phyloP scores from a whole-genome alignment of 2,888 invertebrate species.

The Ophion ventricosus region DNA sequence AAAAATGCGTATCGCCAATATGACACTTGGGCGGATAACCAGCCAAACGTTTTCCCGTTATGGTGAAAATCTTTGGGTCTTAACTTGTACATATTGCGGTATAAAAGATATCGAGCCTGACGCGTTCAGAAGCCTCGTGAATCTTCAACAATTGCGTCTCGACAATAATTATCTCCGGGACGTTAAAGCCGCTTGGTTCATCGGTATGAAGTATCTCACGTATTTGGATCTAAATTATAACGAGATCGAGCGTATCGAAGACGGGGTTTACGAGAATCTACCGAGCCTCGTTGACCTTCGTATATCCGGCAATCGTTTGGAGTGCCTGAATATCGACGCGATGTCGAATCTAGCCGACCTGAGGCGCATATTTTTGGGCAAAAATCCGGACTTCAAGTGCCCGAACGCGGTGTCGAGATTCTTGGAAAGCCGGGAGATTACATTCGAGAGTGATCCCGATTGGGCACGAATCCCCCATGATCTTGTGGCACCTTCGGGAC shows the following conservation, averaged over 20 bases:
- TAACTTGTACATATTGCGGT: conserved; percentile 77
- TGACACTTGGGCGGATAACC: conserved; percentile 74
- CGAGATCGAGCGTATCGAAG: conserved; percentile 75
- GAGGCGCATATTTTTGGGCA: conserved; percentile 75
- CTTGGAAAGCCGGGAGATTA: conserved; percentile 70
- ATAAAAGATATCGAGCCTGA: conserved; percentile 76
- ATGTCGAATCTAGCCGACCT: conserved; percentile 73
- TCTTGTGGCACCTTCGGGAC: conserved; percentile 39
- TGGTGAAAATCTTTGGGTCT: conserved; percentile 74
- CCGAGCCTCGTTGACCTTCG: conserved; percentile 77
- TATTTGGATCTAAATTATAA: conserved; percentile 80
- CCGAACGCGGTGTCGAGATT: conserved; percentile 75
- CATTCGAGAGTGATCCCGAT: conserved; percentile 75
- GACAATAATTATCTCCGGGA: conserved; percentile 75
- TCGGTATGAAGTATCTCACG: conserved; percentile 73
- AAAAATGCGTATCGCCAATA: conserved; percentile 75
- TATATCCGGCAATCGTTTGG: conserved; percentile 79
- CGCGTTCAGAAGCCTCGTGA: conserved; percentile 73
- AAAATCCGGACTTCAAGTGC: conserved; percentile 78
- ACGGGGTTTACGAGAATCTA: conserved; percentile 74
- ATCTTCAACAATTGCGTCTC: conserved; percentile 78
- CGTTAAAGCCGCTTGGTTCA: conserved; percentile 77
- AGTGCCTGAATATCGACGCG: conserved; percentile 76
- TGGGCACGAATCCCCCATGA: conserved; percentile 74
- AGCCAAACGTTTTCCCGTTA: conserved; percentile 75